A percentile compares a stretch with the other conserved stretches of the same genome.
phyloP scores from a whole-genome alignment of 2,888 invertebrate genomes.

The Hirtodrosophila trivittata region DNA sequence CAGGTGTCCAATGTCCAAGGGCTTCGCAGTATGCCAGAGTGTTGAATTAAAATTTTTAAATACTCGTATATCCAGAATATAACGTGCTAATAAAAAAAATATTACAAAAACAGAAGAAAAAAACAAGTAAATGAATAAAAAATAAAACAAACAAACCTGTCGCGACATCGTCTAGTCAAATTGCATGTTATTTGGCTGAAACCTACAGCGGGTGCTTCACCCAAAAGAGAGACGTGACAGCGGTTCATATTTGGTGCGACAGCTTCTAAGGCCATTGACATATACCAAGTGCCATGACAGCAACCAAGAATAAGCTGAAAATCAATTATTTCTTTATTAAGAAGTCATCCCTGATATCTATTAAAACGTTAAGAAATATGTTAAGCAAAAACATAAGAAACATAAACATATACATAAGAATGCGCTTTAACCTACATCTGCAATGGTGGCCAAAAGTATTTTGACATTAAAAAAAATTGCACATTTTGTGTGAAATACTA shows the following conservation, averaged over 20 bases:
- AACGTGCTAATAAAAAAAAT: no score
- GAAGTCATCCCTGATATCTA: background rate
- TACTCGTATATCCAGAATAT: slow-evolving; percentile 33
- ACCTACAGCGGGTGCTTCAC: slow-evolving; percentile 41
- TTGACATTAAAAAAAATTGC: no score
- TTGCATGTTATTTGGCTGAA: slow-evolving; percentile 58
- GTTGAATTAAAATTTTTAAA: slow-evolving; percentile 49
- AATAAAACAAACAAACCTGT: slow-evolving; percentile 35
- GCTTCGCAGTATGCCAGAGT: slow-evolving; percentile 11
- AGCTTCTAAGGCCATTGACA: slow-evolving; percentile 49
- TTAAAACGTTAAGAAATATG: no score
- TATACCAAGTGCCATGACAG: slow-evolving; percentile 28
- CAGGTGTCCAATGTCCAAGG: slow-evolving; percentile 38
- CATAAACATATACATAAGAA: no score
- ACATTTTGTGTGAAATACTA: no score
- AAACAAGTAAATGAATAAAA: slow-evolving; percentile 8
- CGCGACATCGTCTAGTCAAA: slow-evolving; percentile 70
- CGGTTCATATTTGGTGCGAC: no score
- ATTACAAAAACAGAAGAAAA: no score
- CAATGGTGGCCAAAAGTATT: no score
- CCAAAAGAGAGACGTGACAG: no score
- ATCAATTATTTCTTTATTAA: background rate
- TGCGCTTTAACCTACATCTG: no score
- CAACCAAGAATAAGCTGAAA: slow-evolving; percentile 2
- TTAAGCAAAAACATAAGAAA: no score